phyloP scores from a whole-genome alignment of 2,797 vertebrate genomes.

The Enteromius trimaculatus region DNA sequence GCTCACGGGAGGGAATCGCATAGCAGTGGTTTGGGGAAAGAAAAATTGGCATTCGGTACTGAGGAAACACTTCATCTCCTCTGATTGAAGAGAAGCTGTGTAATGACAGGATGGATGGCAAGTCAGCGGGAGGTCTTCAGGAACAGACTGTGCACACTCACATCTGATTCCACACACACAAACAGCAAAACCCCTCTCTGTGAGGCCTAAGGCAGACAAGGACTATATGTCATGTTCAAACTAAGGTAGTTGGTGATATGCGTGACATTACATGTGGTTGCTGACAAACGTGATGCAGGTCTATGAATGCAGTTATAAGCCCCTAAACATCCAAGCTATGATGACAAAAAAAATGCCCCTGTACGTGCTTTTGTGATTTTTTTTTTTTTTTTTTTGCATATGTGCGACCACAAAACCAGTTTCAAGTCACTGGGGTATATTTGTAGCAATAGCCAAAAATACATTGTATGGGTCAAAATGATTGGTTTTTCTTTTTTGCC shows the following conservation, averaged over 20 bases:
- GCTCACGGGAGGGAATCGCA: background rate
- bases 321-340: background rate
- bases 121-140: slow-evolving; percentile 63
- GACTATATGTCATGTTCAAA: slow-evolving; percentile 3
- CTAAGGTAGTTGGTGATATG: slow-evolving; percentile 25
- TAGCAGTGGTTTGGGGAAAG: background rate
- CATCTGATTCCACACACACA: background rate
- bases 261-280: background rate
- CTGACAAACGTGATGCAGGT: background rate
- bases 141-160: slow-evolving; percentile 4
- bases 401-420: too few species aligned
- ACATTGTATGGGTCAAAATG: too few species aligned
- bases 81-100: slow-evolving; percentile 56
- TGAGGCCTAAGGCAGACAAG: background rate
- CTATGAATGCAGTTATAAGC: background rate
- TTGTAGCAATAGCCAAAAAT: too few species aligned
- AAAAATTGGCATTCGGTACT: background rate
- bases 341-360: background rate
- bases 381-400: background rate
- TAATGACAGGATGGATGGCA: slow-evolving; percentile 85
- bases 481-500: too few species aligned
- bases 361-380: background rate
- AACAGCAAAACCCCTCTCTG: slow-evolving; percentile 1
- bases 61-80: slow-evolving; percentile 40
- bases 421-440: too few species aligned